phyloP scores from a whole-genome alignment of 2,797 vertebrate genomes.

The Neosilurus mollespiculum region DNA sequence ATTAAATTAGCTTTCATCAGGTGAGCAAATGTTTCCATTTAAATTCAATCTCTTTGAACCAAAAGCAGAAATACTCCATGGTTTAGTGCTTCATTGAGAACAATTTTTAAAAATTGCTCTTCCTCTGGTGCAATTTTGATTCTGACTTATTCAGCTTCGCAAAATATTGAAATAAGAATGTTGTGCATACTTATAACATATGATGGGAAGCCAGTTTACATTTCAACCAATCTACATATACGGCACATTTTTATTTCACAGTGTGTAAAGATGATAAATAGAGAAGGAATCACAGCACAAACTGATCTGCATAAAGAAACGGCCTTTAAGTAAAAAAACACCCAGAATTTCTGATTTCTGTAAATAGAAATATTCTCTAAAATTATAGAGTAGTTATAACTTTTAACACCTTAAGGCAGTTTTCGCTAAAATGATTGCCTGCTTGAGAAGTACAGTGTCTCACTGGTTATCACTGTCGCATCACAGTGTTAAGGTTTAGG shows the following conservation, averaged over 20 bases:
- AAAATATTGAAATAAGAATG: slow-evolving; percentile 9
- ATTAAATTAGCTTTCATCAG: slow-evolving; percentile 23
- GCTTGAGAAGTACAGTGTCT: neutral
- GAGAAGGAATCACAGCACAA: slow-evolving; percentile 16
- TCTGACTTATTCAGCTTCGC: neutral
- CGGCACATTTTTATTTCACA: slow-evolving; percentile 26
- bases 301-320: neutral
- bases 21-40: slow-evolving; percentile 13
- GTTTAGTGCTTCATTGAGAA: neutral
- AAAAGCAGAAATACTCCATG: neutral
- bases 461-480: too few relatives aligned
- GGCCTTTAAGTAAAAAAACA: neutral
- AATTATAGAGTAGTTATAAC: neutral
- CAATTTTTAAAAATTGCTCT: slow-evolving; percentile 18
- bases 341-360: neutral
- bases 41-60: neutral
- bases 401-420: neutral
- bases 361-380: neutral
- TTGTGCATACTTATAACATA: neutral
- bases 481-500: too few relatives aligned
- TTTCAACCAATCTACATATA: slow-evolving; percentile 54
- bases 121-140: slow-evolving; percentile 28
- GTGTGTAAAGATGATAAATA: slow-evolving; percentile 29
- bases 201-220: neutral
- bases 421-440: neutral